Evolutionary conservation across 2,113 vertebrate species (phyloP).

Genomic region (Rhea americana): DNA sequence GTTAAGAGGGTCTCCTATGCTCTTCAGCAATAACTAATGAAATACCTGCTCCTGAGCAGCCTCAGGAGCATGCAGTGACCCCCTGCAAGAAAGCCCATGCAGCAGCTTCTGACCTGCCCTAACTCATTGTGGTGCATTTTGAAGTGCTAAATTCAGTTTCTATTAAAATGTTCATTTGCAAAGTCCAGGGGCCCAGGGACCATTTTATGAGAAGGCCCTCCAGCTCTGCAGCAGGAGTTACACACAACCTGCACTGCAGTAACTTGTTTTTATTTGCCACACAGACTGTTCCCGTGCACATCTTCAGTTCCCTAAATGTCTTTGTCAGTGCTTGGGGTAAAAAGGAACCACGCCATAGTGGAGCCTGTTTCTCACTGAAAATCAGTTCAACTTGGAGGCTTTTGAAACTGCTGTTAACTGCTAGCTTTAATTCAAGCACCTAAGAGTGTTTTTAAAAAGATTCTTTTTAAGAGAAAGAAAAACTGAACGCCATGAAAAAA

Average conservation of each 20-base stretch:
- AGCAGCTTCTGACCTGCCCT: not conserved
- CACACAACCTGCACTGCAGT: not conserved
- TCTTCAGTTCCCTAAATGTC: too few species aligned
- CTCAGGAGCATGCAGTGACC: not conserved
- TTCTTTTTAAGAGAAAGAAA: not conserved
- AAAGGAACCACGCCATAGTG: not conserved
- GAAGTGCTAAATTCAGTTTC: rapidly evolving
- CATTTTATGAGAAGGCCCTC: rapidly evolving
- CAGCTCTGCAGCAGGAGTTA: not conserved
- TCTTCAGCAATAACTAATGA: too few species aligned
- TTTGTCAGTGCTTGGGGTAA: too few species aligned
- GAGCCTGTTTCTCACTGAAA: rapidly evolving
- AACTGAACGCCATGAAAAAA: not conserved
- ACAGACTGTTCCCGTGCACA: too few species aligned
- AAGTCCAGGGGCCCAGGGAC: not conserved
- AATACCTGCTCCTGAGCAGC: not conserved
- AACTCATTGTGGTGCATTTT: rapidly evolving
- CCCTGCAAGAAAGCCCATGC: not conserved
- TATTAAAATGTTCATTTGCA: not conserved
- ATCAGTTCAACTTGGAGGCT: not conserved
- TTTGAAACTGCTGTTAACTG: not conserved
- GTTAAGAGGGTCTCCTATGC: too few species aligned
- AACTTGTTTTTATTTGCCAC: not conserved
- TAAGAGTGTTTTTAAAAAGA: too few species aligned
- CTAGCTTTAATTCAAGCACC: too few species aligned